Base-by-base conservation (phyloP, 1,140 invertebrate genomes). In the Acromyrmex echinatior region DNA sequence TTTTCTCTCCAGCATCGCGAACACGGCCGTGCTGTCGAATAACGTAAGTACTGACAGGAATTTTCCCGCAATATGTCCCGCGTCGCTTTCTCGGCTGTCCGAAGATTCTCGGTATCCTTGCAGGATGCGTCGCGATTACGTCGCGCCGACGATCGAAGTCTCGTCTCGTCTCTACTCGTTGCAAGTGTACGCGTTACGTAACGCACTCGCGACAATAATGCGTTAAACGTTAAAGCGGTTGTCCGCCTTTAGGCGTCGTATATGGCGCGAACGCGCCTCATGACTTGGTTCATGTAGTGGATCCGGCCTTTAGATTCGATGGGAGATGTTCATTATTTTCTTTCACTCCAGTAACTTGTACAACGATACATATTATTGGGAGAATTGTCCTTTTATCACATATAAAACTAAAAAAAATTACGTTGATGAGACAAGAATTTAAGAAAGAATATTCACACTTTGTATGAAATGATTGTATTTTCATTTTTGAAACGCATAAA, bases 1-100 rank as follows among this genome's bases (percentile, higher is more conserved):
- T 92, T 94, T 95, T 94, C 92, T 94, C 68, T 92, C 94, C 81
- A 94, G 91, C 90, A 92, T 94, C 80, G 90, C 92, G 16, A 94
- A 91, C 81, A 91, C 93, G 3, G 85, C 92, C 31, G 91, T 92
- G 51, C 86, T 91, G 25, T 91, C 92, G 16, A 94, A 89, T 88
- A 93, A 93, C 85, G 94, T 95, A 70, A 95, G 94, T 94, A 92
- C 63, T n/a, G 28, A 35, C 21, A 14, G 45, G 21, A 39, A 14
- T 35, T 10, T 35, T 16, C 2, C 49, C 9, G 53, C n/a, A 51
- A 39, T 31, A 12, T 51, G 21, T 14, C 1, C 7, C 28, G 28
- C 28, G 62, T 16, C 62, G 25, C 14, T 31, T 2, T 28, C 60
- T 28, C 60, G 60, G 14, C 12, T 28, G 49, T 25, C 25, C 6